Evolutionary conservation across 2,797 vertebrate genomes (phyloP).

Genomic region (Chaetophractus vellerosus): DNA sequence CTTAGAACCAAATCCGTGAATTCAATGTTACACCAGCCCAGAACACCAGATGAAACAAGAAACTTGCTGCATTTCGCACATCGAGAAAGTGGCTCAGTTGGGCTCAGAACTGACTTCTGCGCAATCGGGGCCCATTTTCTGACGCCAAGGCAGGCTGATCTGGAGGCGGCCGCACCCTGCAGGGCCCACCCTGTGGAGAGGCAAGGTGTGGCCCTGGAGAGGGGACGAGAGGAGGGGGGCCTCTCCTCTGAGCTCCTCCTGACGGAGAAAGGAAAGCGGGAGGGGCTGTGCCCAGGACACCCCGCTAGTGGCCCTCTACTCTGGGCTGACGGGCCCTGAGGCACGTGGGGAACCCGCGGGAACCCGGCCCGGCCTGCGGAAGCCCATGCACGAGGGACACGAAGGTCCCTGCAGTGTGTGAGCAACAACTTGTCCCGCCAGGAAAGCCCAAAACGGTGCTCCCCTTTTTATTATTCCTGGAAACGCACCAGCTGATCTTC

Average conservation of each 20-base stretch:
- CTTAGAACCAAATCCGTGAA: constrained; percentile 42
- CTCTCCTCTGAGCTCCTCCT: neutral
- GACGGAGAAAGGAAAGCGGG: neutral
- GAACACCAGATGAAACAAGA: constrained; percentile 8
- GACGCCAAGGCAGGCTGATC: neutral
- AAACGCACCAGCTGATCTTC: neutral
- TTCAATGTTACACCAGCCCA: neutral
- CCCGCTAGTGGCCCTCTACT: neutral
- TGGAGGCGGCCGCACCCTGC: neutral
- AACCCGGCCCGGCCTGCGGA: neutral
- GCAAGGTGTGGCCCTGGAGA: neutral
- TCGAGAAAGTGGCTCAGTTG: neutral
- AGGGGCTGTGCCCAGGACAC: neutral
- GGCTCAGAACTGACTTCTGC: neutral
- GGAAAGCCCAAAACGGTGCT: neutral
- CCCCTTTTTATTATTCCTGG: neutral
- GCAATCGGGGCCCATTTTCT: neutral
- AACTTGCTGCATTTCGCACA: neutral
- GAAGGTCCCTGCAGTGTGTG: neutral
- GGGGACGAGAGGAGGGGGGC: too few species aligned
- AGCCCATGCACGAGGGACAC: neutral
- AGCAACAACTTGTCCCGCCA: neutral
- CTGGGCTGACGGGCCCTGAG: too few species aligned
- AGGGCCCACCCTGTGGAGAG: neutral
- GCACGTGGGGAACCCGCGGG: neutral